Evolutionary conservation across 2,113 vertebrate genomes (phyloP).

Genomic region (Dasyprocta punctata): DNA sequence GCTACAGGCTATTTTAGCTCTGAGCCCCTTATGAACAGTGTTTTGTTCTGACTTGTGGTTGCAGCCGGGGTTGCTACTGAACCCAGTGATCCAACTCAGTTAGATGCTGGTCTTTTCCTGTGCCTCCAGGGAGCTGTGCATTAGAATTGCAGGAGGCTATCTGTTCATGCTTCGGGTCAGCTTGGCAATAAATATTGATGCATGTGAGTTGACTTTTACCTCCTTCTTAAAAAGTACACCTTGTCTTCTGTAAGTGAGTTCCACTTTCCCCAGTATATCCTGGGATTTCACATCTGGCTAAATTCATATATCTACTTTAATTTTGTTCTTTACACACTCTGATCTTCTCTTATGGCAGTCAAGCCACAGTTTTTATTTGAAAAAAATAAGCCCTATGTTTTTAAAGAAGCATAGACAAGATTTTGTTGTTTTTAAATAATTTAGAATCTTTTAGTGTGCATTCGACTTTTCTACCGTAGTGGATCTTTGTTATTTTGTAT

Average conservation of each 20-base stretch:
- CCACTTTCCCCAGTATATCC: not conserved
- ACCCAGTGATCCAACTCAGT: not conserved
- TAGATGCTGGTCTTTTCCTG: not conserved
- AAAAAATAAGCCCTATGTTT: conserved; percentile 17
- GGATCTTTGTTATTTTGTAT: conserved; percentile 12
- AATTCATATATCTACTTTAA: conserved; percentile 50
- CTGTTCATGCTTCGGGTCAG: not conserved
- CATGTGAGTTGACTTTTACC: not conserved
- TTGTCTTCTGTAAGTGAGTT: not conserved
- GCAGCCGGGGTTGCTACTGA: not conserved
- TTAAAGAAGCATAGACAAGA: conserved; percentile 22
- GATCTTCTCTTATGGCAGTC: conserved; percentile 42
- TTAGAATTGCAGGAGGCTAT: not conserved
- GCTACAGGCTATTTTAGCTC: not conserved
- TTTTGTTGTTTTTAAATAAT: conserved; percentile 43
- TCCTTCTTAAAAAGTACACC: not conserved
- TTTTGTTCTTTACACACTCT: conserved; percentile 49
- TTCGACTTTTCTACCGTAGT: conserved; percentile 49
- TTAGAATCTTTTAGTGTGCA: not conserved
- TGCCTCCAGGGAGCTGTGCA: not conserved
- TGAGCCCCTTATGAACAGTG: not conserved
- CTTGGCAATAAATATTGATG: not conserved
- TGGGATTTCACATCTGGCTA: conserved; percentile 34
- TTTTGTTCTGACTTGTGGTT: conserved; percentile 12
- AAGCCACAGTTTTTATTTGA: conserved; percentile 23